Percentiles rank a stretch among this genome's conserved stretches.
phyloP scores from a whole-genome alignment of 2,888 invertebrate species.

The Argyresthia goedartella region DNA sequence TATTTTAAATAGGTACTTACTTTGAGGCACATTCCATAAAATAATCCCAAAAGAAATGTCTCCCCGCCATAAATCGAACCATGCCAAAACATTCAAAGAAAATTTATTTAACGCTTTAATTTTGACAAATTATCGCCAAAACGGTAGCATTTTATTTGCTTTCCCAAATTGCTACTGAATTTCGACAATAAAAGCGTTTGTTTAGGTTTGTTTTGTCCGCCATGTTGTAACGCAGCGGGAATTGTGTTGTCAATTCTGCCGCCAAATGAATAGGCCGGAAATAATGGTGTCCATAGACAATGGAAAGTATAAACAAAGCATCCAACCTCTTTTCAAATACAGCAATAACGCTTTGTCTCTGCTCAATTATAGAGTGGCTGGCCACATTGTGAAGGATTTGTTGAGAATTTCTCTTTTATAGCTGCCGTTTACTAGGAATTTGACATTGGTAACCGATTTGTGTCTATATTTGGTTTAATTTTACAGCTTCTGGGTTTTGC shows the following conservation, averaged over 20 bases:
- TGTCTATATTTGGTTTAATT: conserved; percentile 20
- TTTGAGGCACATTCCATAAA: too few relatives aligned
- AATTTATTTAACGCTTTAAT: conserved; percentile 42
- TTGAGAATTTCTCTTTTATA: conserved; percentile 51
- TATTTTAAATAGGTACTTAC: too few relatives aligned
- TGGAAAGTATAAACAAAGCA: conserved; percentile 15
- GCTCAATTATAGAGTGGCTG: conserved; percentile 61
- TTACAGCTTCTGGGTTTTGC: conserved; percentile 36
- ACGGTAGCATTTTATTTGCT: conserved; percentile 47
- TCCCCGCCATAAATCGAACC: too few relatives aligned
- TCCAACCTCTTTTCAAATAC: conserved; percentile 21
- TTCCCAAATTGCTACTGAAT: conserved; percentile 24
- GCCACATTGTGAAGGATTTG: conserved; percentile 24
- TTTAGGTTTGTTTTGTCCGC: too few relatives aligned
- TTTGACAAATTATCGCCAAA: conserved; percentile 37
- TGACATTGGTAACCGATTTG: conserved; percentile 17
- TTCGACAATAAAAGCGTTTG: not conserved
- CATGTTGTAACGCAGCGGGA: conserved; percentile 36
- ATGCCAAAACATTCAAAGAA: not conserved
- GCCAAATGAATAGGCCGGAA: conserved; percentile 31
- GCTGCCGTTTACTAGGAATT: conserved; percentile 11
- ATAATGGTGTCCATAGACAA: conserved; percentile 20
- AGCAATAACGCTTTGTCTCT: conserved; percentile 41
- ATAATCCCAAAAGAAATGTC: too few relatives aligned
- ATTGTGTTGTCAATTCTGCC: conserved; percentile 41